Evolutionary conservation across 2,797 vertebrate species (phyloP).

Genomic region (Falco biarmicus): DNA sequence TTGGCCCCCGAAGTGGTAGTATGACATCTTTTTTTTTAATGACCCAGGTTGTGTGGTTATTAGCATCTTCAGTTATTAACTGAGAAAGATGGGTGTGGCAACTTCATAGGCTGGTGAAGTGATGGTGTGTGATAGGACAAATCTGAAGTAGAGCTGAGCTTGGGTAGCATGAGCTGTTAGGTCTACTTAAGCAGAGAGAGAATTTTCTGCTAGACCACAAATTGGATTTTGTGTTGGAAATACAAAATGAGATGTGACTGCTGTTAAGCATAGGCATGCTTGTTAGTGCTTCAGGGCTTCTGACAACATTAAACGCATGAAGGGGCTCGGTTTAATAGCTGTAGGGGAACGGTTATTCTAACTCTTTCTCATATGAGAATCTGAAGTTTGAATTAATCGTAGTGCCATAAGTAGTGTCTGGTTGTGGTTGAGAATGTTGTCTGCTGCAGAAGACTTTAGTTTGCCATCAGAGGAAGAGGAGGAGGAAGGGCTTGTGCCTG

Average conservation of each 20-base stretch:
- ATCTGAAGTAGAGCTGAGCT: background rate
- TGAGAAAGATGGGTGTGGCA: background rate
- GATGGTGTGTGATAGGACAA: background rate
- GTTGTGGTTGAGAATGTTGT: background rate
- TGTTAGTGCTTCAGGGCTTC: background rate
- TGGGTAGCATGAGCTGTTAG: background rate
- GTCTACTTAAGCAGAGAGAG: background rate
- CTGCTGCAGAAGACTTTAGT: background rate
- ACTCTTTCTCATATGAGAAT: rapidly evolving
- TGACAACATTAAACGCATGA: background rate
- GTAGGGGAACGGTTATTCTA: background rate
- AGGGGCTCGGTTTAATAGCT: background rate
- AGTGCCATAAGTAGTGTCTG: background rate
- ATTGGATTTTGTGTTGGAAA: background rate
- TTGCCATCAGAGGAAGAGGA: rapidly evolving
- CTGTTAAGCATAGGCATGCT: background rate
- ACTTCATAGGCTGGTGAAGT: background rate
- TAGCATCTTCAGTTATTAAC: background rate
- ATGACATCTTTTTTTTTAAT: background rate
- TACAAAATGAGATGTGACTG: background rate
- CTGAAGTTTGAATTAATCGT: background rate
- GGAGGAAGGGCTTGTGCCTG: background rate
- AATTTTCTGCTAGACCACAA: background rate
- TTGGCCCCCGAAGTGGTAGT: background rate
- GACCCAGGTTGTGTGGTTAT: background rate